Conservation (phyloP, 2,888 invertebrate genomes). For the Lucinisca nassula region DNA sequence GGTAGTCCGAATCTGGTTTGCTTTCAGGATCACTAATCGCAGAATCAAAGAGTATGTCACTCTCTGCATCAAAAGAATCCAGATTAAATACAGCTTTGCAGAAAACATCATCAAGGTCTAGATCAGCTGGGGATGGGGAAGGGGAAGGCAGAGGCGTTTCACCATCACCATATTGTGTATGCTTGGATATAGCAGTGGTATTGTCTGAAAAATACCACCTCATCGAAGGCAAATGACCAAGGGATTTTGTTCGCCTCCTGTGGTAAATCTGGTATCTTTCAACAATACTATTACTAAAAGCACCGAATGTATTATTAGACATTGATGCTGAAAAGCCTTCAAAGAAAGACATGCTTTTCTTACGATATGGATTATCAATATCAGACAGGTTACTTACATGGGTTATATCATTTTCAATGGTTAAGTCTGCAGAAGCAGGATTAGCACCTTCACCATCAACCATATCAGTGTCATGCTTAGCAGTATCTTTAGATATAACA, state of each 20-base stretch:
- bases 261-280: slow-evolving; percentile 56
- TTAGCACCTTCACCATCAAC: slow-evolving; percentile 41
- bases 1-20: slow-evolving; percentile 7
- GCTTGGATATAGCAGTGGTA: slow-evolving; percentile 23
- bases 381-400: slow-evolving; percentile 68
- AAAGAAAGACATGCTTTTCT: slow-evolving; percentile 69
- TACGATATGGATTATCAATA: slow-evolving; percentile 60
- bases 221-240: slow-evolving; percentile 48
- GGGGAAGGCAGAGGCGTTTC: slow-evolving; percentile 69
- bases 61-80: slow-evolving; percentile 46
- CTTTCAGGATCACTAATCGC: slow-evolving; percentile 45
- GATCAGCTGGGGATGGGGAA: slow-evolving; percentile 56
- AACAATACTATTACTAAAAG: slow-evolving; percentile 63
- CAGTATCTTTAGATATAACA: slow-evolving; percentile 20
- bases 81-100: slow-evolving; percentile 53
- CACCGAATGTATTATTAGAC: slow-evolving; percentile 66
- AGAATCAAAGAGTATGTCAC: slow-evolving; percentile 29
- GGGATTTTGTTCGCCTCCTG: slow-evolving; percentile 67
- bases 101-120: slow-evolving; percentile 34
- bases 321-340: slow-evolving; percentile 62
- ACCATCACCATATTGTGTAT: slow-evolving; percentile 70
- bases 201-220: not conserved
- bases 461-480: not conserved
- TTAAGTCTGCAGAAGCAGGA: slow-evolving; percentile 32
- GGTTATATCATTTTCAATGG: slow-evolving; percentile 33